Base-by-base conservation (phyloP, 1,140 invertebrate species). In the Pogonomyrmex barbatus region DNA sequence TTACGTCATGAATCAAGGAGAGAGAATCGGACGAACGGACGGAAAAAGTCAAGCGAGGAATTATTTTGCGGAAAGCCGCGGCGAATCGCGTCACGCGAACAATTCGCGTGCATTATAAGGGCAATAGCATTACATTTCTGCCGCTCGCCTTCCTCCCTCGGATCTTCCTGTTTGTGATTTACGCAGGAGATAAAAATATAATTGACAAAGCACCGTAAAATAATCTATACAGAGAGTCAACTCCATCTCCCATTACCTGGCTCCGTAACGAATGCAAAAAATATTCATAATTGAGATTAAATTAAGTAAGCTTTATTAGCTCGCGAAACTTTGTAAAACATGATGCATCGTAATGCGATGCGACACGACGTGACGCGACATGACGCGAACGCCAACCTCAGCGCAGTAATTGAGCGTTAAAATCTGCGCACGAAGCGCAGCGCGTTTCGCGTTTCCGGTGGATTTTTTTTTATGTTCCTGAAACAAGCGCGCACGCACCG, bases 41-140 rank as follows among this genome's bases (percentile, higher is more conserved):
- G 42, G 78, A 58, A 83, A 70, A 83, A 83, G 79, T 83, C 42
- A 39, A 36, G 54, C 52, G 68, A 60, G 68, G 60, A 83, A 62
- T 82, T 52, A 33, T 36, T 84, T 67, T 39, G 86, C 60, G 56
- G 62, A 71, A 89, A 86, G 88, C 78, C 42, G 58, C 68, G 60
- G 39, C 39, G 50, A 88, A 73, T 73, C 6, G 42, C 10, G n/a
- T n/a, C 65, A 50, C 50, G 78, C 50, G 33, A 65, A 70, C 70
- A 90, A 90, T 89, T 89, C 70, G 70, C 50, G 87, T 87, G 24
- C 87, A 90, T 90, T 92, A 92, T 90, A 91, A 92, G 62, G 36
- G 52, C 87, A 91, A 91, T 91, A 90, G 71, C 58, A 30, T 63
- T 73, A 36, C 36, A 17, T 65, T 78, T 47, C 33, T 39, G 10